phyloP scores from a whole-genome alignment of 2,797 vertebrate genomes.

The Takifugu rubripes region DNA sequence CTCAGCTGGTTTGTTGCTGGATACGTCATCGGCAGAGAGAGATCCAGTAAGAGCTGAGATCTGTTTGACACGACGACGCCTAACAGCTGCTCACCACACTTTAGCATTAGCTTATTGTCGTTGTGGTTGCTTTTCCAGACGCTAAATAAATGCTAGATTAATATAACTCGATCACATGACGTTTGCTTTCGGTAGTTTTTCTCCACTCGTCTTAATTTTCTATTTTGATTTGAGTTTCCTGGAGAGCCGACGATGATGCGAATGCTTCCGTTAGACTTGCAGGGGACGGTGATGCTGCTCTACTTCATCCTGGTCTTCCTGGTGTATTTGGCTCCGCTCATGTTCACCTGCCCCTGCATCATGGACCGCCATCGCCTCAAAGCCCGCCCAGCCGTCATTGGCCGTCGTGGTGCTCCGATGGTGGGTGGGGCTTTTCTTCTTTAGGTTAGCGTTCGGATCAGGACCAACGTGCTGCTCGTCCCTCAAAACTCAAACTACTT shows the following conservation, averaged over 20 bases:
- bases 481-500: too few species aligned
- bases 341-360: conserved; percentile 92
- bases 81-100: too few species aligned
- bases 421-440: conserved; percentile 69
- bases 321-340: conserved; percentile 85
- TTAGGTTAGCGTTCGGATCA: too few species aligned
- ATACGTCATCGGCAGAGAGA: conserved; percentile 84
- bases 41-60: conserved; percentile 81
- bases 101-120: too few species aligned
- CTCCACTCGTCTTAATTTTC: too few species aligned
- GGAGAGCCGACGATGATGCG: neutral
- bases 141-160: too few species aligned
- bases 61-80: neutral
- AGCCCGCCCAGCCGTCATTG: conserved; percentile 84
- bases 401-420: conserved; percentile 90
- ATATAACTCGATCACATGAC: too few species aligned
- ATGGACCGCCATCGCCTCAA: conserved; percentile 86
- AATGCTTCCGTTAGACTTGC: conserved; percentile 74
- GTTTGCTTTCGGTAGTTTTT: too few species aligned
- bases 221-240: too few species aligned
- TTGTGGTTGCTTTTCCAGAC: too few species aligned
- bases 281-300: conserved; percentile 78
- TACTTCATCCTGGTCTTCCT: conserved; percentile 81
- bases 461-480: too few species aligned
- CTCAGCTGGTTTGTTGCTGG: conserved; percentile 89